Evolutionary conservation across 2,797 vertebrate genomes (phyloP).

Genomic region (Urophycis tenuis): DNA sequence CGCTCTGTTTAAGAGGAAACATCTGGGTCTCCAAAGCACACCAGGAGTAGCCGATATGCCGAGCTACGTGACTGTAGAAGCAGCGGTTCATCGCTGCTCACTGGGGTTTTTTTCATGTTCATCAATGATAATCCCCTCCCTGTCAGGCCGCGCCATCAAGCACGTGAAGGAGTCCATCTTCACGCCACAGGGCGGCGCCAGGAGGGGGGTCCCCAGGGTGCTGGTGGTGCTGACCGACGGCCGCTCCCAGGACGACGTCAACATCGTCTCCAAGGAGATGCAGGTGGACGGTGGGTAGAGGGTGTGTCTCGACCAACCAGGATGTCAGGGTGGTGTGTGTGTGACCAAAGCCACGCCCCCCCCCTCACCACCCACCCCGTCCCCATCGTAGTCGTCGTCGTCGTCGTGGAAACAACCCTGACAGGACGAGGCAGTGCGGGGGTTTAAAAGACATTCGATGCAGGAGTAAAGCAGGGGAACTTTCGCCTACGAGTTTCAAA

Average conservation of each 20-base stretch:
- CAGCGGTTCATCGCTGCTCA: not conserved
- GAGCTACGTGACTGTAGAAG: not conserved
- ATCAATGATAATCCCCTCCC: not conserved
- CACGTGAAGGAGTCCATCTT: constrained; percentile 89
- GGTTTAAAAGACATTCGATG: not conserved
- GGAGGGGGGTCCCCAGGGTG: constrained; percentile 86
- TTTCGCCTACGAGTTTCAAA: not conserved
- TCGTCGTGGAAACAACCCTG: no score
- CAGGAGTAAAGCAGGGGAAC: not conserved
- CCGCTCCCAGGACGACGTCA: constrained; percentile 92
- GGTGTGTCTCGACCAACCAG: no score
- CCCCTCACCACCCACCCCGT: no score
- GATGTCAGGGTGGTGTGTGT: no score
- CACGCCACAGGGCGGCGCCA: constrained; percentile 75
- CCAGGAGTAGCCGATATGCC: not conserved
- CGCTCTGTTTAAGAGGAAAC: not conserved
- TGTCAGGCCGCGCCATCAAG: constrained; percentile 88
- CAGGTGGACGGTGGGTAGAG: constrained; percentile 84
- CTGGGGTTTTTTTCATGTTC: not conserved
- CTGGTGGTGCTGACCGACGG: constrained; percentile 96
- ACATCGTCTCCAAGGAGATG: constrained; percentile 90
- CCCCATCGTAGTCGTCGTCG: no score
- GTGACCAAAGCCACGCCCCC: no score
- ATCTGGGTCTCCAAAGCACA: not conserved
- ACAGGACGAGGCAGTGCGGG: no score